phyloP scores from a whole-genome alignment of 2,113 vertebrate species.

The Eira barbara region DNA sequence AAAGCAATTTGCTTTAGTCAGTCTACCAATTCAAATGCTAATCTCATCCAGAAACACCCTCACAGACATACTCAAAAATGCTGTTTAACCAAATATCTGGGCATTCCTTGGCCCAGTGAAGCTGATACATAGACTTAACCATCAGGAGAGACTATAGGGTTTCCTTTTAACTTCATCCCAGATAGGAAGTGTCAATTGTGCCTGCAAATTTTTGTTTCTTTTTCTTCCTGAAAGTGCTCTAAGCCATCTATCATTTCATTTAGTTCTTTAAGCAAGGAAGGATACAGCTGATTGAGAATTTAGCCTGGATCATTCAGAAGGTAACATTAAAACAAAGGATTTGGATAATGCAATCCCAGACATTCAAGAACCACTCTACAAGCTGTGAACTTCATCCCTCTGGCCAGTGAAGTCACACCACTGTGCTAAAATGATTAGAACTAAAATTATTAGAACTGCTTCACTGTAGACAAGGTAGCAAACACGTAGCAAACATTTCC shows the following conservation, averaged over 20 bases:
- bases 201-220: not conserved
- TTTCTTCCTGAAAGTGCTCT: not conserved
- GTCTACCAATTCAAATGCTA: not conserved
- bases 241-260: not conserved
- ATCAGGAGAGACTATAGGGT: not conserved
- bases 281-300: not conserved
- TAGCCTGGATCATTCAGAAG: not conserved
- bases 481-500: not conserved
- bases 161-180: not conserved
- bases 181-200: not conserved
- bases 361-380: not conserved
- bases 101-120: not conserved
- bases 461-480: not conserved
- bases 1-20: not conserved
- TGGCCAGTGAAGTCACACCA: not conserved
- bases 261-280: not conserved
- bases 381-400: not conserved
- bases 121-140: not conserved
- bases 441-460: not conserved
- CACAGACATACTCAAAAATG: not conserved
- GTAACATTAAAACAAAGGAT: not conserved
- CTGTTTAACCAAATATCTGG: not conserved
- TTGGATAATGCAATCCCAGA: not conserved
- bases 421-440: not conserved
- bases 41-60: not conserved